Base-by-base conservation (phyloP, 2,797 vertebrate genomes). In the Rhodeus uyekii region DNA sequence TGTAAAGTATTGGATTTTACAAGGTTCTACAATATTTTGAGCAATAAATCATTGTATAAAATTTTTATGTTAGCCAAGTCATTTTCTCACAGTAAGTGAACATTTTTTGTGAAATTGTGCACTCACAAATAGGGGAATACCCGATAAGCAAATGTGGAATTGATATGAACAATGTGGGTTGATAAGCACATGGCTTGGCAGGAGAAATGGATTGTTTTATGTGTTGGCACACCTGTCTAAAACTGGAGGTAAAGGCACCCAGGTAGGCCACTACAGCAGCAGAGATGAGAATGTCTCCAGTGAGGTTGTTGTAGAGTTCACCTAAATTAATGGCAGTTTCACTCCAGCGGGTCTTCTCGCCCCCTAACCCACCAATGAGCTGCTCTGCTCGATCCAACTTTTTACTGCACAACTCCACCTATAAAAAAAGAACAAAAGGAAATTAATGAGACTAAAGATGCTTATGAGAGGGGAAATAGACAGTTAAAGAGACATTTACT, bases 301-400 rank as follows among this genome's bases (percentile, higher is more conserved):
- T 97, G 85, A 97, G 88, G 90, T 94, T 97, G 85, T 92, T 80
- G 84, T 97, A 96, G 69, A 96, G 90, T 73, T 89, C 88, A 63
- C 95, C 96, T 1, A 98, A 93, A 69, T 90, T 88, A 87, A 92
- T 75, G 18, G 96, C 95, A 29, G 93, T 93, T 71, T 94, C 93
- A 44, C 93, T 95, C 96, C 96, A 97, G 13, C 92, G 94, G 0
- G 92, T 96, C 89, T 96, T 97, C 90, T 98, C 97, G 22, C 96
- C 96, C n/a, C 96, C 95, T 84, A 97, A 92, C 50, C 96, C 96
- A 84, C 95, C 96, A 46, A 97, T 96, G 90, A 98, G 86, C 89
- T 97, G 95, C 90, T 97, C 94, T 0, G 96, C 96, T 73, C 94
- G 79, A 69, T 96, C 92, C 36, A 96, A 89, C 85, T 97, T 98